Evolutionary conservation across 2,113 vertebrate species (phyloP), one percentile per base, ranked within the genome.

Genomic region (Nannospalax galili): DNA sequence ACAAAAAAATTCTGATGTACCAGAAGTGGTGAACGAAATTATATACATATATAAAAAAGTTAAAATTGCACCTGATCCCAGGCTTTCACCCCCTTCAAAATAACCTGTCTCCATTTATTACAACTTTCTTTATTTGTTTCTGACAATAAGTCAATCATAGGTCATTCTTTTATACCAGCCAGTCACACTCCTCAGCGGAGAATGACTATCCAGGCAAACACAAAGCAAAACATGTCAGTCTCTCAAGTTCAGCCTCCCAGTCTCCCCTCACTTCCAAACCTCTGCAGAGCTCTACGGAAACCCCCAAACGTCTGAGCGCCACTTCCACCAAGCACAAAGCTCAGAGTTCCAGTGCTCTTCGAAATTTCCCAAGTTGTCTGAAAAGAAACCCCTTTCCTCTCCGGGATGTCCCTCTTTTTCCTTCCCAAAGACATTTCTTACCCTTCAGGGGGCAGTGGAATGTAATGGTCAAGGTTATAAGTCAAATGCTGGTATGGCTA

Each of bases 101-200:
- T 96, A 96, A 94, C 89, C 96, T 98, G 97, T 92, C 97, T 92
- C 88, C 40, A 37, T 93, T 98, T 98, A 97, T 97, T 97, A 96
- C 48, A 95, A 74, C 4, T 94, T 0, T 42, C 95, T 97, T 96
- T 80, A 93, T 97, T 98, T 98, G 94, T 95, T 98, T 98, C 95
- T 90, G 84, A 95, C 8, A 96, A 95, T 78, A 88, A 98, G 85
- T 95, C 90, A 97, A 93, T 92, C 87, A 94, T 0, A 35, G 97
- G 97, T 98, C 97, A 97, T 45, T 67, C 90, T 92, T 96, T 97
- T 97, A 69, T 0, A 84, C 9, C 92, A 95, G 95, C 93, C 94
- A 98, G 94, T 94, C 94, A 88, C 93, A 89, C 40, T n/a, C 90
- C 96, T 64, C 93, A 92, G 73, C 67, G 91, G 42, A 93, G 58